Conservation (phyloP, 2,888 invertebrate genomes). For the Agelastica alni region DNA sequence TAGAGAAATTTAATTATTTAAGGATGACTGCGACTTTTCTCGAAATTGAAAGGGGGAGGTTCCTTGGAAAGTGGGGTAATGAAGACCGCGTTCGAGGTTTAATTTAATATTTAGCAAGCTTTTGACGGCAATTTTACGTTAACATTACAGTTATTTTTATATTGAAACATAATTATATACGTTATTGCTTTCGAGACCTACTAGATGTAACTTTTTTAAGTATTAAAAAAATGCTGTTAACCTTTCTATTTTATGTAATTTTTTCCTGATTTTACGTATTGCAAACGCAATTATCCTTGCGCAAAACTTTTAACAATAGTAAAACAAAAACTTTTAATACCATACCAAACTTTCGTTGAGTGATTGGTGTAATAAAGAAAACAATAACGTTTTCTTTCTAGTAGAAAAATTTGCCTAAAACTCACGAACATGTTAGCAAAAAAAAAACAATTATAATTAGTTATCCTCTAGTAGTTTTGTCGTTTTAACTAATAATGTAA, state of each 20-base stretch:
- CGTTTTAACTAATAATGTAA: background rate
- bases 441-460: slow-evolving; percentile 12
- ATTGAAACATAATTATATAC: too few species aligned
- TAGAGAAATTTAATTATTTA: slow-evolving; percentile 27
- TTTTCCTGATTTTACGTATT: too few species aligned
- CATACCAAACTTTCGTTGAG: too few species aligned
- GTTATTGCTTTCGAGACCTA: too few species aligned
- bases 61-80: slow-evolving; percentile 7
- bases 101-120: slow-evolving; percentile 16
- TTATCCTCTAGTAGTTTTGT: slow-evolving; percentile 13
- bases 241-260: too few species aligned
- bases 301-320: too few species aligned
- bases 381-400: too few species aligned
- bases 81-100: slow-evolving; percentile 9
- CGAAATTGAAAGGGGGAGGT: slow-evolving; percentile 5
- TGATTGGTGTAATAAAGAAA: too few species aligned
- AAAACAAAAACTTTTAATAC: too few species aligned
- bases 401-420: slow-evolving; percentile 3
- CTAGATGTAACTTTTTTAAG: too few species aligned
- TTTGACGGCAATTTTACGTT: background rate
- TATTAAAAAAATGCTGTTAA: too few species aligned
- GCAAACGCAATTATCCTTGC: too few species aligned
- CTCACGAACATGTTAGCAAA: background rate
- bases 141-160: slow-evolving; percentile 2
- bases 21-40: slow-evolving; percentile 20